Base-by-base conservation (phyloP, 30 jellyfish, hydroid and myxozoan genomes). In the Hydra vulgaris region DNA sequence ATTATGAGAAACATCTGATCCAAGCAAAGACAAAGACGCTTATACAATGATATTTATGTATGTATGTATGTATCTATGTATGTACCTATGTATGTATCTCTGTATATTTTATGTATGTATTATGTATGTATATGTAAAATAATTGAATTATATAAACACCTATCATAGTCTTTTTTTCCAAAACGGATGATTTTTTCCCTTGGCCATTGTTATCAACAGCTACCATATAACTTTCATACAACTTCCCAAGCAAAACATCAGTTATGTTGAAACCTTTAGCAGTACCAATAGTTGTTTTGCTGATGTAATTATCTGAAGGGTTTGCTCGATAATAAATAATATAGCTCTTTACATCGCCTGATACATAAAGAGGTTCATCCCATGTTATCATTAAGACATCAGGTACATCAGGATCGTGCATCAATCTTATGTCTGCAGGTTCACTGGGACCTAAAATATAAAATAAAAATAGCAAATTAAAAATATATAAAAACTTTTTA, bases 191-290 rank as follows among this genome's bases (percentile, higher is more conserved):
- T 54, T 27, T 52, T 54, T 25, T 66, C 21, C 98, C 96, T 70
- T 73, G 72, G 0, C 92, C 90, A 81, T 74, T 76, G 24, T 22
- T 18, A 77, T 92, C 95, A 66, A 82, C 87, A 53, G 96, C 96
- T 26, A 85, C 71, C 8, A 92, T 83, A 68, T 80, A 75, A 72
- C 82, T 72, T 20, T 56, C 84, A 77, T 86, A 83, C 16, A 67
- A 40, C 66, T 83, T 71, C 0, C 85, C 93, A 3, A 86, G 80
- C 18, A 17, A 21, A n/a, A 74, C 17, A 1, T 79, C 71, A 52
- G 87, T 69, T 18, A 85, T 82, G 67, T 84, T 83, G 67, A 53
- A 54, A n/a, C 72, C 85, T 25, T 18, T 70, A 0, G 83, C 70
- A 4, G 82, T 56, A n/a, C 98, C 96, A 0, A 81, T 79, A 1